phyloP scores from a whole-genome alignment of 2,888 invertebrate genomes.

The Sceliomorpha sp. region DNA sequence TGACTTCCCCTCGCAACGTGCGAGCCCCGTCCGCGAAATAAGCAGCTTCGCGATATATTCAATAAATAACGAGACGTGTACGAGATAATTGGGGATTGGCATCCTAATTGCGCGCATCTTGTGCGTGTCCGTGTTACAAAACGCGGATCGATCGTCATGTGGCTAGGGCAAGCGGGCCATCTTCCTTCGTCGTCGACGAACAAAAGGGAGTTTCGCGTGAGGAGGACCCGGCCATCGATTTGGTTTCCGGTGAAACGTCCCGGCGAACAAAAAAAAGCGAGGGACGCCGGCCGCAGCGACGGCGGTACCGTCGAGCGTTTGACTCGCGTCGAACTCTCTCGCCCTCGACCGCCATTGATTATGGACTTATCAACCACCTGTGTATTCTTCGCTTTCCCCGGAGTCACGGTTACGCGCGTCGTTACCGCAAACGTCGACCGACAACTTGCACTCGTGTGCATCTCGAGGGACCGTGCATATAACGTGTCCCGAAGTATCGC shows the following conservation, averaged over 20 bases:
- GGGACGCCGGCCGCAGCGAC: no score
- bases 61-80: constrained; percentile 57
- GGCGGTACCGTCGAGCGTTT: constrained; percentile 59
- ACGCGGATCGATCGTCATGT: constrained; percentile 64
- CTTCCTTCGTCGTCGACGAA: constrained; percentile 33
- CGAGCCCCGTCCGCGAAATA: constrained; percentile 65
- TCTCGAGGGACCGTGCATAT: constrained; percentile 67
- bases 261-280: constrained; percentile 65
- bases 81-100: constrained; percentile 54
- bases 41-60: constrained; percentile 57
- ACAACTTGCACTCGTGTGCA: constrained; percentile 68
- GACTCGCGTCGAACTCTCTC: constrained; percentile 56
- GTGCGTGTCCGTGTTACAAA: constrained; percentile 51
- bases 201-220: constrained; percentile 53
- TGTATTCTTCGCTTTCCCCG: constrained; percentile 35
- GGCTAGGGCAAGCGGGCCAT: constrained; percentile 59
- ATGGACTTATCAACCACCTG: constrained; percentile 58
- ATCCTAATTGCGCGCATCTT: constrained; percentile 54
- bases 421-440: constrained; percentile 45
- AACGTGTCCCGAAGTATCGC: constrained; percentile 17
- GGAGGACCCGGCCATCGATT: constrained; percentile 60
- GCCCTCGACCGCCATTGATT: constrained; percentile 47
- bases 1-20: constrained; percentile 58
- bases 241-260: constrained; percentile 71
- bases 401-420: constrained; percentile 12